These are phyloP conservation scores for Capitulum mitella DNA, from an alignment of 2,888 invertebrate genomes.

Conservation along the genomic window DNA sequence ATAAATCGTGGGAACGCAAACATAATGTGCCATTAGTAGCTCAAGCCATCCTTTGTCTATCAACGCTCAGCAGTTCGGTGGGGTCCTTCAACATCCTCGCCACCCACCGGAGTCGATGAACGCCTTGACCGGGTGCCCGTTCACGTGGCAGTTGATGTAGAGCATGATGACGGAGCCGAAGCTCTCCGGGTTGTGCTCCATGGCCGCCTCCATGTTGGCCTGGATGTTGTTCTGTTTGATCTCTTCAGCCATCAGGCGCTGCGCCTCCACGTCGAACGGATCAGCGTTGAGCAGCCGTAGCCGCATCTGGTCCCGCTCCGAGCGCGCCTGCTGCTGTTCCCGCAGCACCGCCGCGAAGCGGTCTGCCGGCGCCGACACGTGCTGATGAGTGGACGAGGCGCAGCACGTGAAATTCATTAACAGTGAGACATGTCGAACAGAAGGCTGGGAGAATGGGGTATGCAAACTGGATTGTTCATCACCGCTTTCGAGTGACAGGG, in stretches of 20 bases:
- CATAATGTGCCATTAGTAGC: no score
- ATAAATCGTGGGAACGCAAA: no score
- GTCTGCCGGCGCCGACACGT: no score
- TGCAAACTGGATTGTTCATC: no score
- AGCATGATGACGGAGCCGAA: constrained; percentile 98
- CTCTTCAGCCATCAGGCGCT: constrained; percentile 89
- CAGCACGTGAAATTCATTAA: no score
- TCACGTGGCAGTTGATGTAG: constrained; percentile 93
- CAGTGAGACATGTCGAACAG: no score
- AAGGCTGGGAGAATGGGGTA: no score
- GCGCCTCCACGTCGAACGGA: constrained; percentile 92
- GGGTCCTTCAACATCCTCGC: no score
- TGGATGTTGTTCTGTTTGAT: constrained; percentile 93
- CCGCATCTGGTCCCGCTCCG: constrained; percentile 73
- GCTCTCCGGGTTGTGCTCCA: constrained; percentile 97
- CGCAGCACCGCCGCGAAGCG: constrained; percentile 67
- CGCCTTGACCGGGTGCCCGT: constrained; percentile 93
- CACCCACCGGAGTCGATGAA: constrained; percentile 85
- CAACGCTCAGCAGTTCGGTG: no score
- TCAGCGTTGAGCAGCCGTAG: constrained; percentile 84
- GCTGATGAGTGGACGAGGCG: no score
- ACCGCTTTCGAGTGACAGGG: no score
- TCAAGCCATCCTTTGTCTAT: no score
- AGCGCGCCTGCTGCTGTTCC: constrained; percentile 72
- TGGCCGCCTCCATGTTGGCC: constrained; percentile 96